A percentile compares a stretch with the other conserved stretches of the same genome.
phyloP scores from a whole-genome alignment of 2,797 vertebrate genomes.

The Sebastes goodei region DNA sequence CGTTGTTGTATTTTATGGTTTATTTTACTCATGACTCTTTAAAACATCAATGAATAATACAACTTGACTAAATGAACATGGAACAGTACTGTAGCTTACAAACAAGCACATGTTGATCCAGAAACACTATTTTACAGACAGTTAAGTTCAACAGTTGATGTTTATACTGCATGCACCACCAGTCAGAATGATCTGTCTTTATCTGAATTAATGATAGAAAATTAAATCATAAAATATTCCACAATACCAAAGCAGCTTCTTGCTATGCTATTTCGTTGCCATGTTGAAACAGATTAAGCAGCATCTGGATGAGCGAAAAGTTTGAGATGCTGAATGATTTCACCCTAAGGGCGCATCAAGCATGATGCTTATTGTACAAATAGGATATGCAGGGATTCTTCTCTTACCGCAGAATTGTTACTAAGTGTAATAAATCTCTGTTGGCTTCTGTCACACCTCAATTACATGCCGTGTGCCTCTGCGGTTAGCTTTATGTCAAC shows the following conservation, averaged over 20 bases:
- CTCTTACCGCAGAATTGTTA: slow-evolving; percentile 11
- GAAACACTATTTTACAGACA: background rate
- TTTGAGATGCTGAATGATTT: slow-evolving; percentile 30
- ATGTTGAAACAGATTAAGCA: slow-evolving; percentile 11
- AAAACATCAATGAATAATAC: background rate
- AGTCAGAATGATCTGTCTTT: background rate
- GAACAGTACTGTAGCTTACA: background rate
- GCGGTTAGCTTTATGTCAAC: slow-evolving; percentile 43
- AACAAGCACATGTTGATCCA: background rate
- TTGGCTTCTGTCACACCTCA: slow-evolving; percentile 24
- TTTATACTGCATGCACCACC: background rate
- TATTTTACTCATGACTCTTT: background rate
- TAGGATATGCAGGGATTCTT: slow-evolving; percentile 35
- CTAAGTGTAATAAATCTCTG: slow-evolving; percentile 47
- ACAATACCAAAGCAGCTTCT: background rate
- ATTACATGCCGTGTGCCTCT: slow-evolving; percentile 39
- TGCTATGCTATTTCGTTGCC: background rate
- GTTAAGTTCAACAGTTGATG: background rate
- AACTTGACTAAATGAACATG: background rate
- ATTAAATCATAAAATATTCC: background rate
- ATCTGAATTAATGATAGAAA: slow-evolving; percentile 2
- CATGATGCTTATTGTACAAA: slow-evolving; percentile 39
- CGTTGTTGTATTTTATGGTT: background rate
- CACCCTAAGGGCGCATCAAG: slow-evolving; percentile 6
- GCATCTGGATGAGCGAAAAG: slow-evolving; percentile 25